Percentiles rank a stretch among this genome's conserved stretches.
phyloP scores from a whole-genome alignment of 2,113 vertebrate genomes.

The Bubo scandiacus region DNA sequence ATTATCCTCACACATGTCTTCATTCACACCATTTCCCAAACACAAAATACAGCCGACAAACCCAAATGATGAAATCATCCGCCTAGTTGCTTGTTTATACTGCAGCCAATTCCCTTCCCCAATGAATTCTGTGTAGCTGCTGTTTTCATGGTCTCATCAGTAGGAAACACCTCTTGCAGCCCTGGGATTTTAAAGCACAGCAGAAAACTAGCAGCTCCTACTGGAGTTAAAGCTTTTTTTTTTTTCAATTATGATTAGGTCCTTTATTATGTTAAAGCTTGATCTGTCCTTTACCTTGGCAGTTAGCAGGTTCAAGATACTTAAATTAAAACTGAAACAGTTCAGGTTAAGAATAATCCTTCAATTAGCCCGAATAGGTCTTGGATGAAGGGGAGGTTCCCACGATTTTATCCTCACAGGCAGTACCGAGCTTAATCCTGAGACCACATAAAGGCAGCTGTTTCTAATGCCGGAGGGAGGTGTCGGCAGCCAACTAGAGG shows the following conservation, averaged over 20 bases:
- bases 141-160: neutral
- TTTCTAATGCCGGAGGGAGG: constrained; percentile 34
- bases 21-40: neutral
- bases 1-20: neutral
- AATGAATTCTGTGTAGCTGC: neutral
- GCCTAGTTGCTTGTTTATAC: neutral
- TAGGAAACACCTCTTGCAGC: neutral
- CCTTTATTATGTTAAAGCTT: neutral
- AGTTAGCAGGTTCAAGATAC: neutral
- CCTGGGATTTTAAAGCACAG: neutral
- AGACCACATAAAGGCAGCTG: constrained; percentile 34
- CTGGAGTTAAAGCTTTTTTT: neutral
- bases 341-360: neutral
- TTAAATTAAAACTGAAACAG: neutral
- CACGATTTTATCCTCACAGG: constrained; percentile 2
- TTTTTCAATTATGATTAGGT: neutral
- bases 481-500: neutral
- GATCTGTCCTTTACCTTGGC: neutral
- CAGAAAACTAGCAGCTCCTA: neutral
- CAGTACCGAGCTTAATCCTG: neutral
- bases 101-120: neutral
- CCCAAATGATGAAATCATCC: neutral
- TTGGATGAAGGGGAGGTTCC: constrained; percentile 11
- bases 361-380: neutral
- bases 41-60: neutral